Conservation (phyloP, 2,113 vertebrate genomes). For the Eublepharis macularius region DNA sequence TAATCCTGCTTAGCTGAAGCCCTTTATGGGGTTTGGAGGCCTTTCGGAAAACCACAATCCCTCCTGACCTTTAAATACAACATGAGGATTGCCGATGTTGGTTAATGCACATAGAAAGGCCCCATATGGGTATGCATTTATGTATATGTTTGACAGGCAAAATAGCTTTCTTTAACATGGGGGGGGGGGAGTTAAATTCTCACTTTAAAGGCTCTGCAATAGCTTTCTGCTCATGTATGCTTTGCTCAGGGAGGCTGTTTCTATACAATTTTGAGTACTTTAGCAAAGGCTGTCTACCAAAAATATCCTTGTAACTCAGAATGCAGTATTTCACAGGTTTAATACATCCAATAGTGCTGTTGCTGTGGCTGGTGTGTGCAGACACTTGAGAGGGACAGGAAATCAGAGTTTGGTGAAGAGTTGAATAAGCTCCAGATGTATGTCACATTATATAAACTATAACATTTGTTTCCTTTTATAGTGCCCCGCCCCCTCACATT, state of each 20-base stretch:
- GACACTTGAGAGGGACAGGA: no score
- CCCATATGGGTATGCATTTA: neutral
- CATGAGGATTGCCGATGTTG: constrained; percentile 47
- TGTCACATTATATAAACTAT: no score
- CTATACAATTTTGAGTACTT: neutral
- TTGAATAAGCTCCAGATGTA: neutral
- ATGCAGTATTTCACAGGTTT: neutral
- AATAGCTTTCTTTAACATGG: constrained; percentile 19
- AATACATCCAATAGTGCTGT: neutral
- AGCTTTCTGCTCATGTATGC: neutral
- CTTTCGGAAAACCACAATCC: constrained; percentile 64
- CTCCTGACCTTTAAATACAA: constrained; percentile 64
- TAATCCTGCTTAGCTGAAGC: constrained; percentile 72
- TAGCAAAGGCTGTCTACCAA: neutral
- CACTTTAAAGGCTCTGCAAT: neutral
- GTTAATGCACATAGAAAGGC: constrained; percentile 44
- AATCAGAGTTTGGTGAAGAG: neutral
- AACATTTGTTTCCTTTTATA: no score
- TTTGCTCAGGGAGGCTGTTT: neutral
- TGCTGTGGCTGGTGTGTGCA: neutral
- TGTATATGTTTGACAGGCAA: neutral
- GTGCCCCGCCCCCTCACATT: no score
- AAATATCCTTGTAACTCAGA: neutral
- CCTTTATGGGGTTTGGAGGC: constrained; percentile 65
- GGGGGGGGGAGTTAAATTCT: neutral